These are phyloP conservation scores for Noctua janthe DNA, from an alignment of 2,888 invertebrate genomes.

Conservation along the genomic window DNA sequence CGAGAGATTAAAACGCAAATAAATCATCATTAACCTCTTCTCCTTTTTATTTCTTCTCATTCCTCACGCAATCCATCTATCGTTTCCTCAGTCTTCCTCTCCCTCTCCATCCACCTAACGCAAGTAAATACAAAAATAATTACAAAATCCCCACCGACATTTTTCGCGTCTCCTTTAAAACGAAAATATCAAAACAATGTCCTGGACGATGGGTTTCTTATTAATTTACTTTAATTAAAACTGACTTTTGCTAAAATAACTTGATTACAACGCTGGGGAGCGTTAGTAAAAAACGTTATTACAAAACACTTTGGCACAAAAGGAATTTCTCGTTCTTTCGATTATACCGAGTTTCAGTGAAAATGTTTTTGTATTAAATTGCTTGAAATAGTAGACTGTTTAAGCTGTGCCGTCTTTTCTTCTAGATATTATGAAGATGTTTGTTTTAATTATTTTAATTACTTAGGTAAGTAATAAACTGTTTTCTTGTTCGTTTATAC, in stretches of 20 bases:
- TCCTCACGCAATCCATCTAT: too few relatives aligned
- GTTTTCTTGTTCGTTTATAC: neutral
- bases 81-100: too few relatives aligned
- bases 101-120: too few relatives aligned
- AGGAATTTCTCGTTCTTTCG: conserved; percentile 54
- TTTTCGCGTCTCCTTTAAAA: conserved; percentile 17
- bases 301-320: conserved; percentile 56
- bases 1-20: neutral
- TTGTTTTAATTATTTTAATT: conserved; percentile 38
- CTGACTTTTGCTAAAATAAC: conserved; percentile 65
- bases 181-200: conserved; percentile 63
- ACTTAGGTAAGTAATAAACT: neutral
- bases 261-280: conserved; percentile 57
- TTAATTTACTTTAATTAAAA: conserved; percentile 69
- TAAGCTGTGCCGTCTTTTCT: neutral
- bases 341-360: conserved; percentile 37
- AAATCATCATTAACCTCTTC: too few relatives aligned
- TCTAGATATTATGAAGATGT: conserved; percentile 15
- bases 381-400: conserved; percentile 30
- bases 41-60: too few relatives aligned
- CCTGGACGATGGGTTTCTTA: conserved; percentile 56
- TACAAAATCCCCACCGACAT: conserved; percentile 18
- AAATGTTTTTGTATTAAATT: conserved; percentile 38
- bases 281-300: conserved; percentile 53
- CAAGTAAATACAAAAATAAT: conserved; percentile 7